Conservation (phyloP, 2,797 vertebrate genomes). For the Hippocampus kuda region DNA sequence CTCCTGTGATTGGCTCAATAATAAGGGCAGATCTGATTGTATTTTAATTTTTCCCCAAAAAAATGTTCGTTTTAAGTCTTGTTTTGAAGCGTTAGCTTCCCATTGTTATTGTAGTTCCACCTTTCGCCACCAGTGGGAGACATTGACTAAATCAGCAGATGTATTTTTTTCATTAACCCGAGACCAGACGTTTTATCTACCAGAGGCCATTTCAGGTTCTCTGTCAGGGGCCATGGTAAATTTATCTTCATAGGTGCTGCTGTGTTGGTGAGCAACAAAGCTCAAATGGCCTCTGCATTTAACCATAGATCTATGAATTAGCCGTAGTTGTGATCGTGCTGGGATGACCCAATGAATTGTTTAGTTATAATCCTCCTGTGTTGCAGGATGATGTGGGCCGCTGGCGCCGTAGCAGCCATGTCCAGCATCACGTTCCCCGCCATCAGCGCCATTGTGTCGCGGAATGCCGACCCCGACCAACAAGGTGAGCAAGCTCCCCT, state of each 20-base stretch:
- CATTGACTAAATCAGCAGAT: not conserved
- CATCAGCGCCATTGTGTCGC: constrained; percentile 86
- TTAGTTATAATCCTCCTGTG: not conserved
- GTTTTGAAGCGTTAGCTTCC: not conserved
- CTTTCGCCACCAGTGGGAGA: constrained; percentile 33
- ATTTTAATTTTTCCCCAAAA: too few species aligned
- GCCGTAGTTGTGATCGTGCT: not conserved
- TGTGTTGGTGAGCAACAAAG: not conserved
- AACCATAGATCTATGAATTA: not conserved
- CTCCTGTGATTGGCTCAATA: not conserved
- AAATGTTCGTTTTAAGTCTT: too few species aligned
- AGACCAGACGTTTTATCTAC: not conserved
- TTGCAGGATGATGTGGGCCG: constrained; percentile 90
- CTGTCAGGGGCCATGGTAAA: not conserved
- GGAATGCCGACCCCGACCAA: constrained; percentile 85
- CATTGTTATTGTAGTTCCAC: constrained; percentile 14
- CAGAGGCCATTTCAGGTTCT: not conserved
- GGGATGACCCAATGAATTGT: not conserved
- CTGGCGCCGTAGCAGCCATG: constrained; percentile 86
- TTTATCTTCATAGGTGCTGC: not conserved
- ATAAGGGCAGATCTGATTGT: not conserved
- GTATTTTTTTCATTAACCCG: not conserved
- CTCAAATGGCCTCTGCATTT: not conserved
- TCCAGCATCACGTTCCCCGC: constrained; percentile 90
- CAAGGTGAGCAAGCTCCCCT: constrained; percentile 66